These are phyloP conservation scores for Drosophila austrosaltans DNA, from an alignment of 2,888 invertebrate genomes.

Conservation along the genomic window DNA sequence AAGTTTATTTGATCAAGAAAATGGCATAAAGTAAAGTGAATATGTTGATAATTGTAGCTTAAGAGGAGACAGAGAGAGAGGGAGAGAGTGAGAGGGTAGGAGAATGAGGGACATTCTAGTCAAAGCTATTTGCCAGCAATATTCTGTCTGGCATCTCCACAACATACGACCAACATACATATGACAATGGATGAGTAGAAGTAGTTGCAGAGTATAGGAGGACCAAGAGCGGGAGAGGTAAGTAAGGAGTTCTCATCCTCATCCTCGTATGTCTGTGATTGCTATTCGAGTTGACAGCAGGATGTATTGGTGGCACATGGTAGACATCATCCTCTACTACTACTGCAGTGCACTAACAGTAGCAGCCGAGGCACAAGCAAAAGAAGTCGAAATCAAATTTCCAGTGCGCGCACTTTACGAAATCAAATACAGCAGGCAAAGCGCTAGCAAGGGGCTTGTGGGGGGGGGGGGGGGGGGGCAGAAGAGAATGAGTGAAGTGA, in stretches of 20 bases:
- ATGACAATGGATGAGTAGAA: conserved; percentile 41
- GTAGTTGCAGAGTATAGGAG: neutral
- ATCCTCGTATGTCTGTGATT: conserved; percentile 66
- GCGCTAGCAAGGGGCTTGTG: conserved; percentile 12
- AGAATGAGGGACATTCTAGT: neutral
- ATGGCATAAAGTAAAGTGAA: conserved; percentile 19
- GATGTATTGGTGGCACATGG: conserved; percentile 54
- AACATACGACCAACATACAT: conserved; percentile 25
- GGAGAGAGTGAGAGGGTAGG: neutral
- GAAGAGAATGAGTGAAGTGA: neutral
- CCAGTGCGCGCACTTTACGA: conserved; percentile 75
- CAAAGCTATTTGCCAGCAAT: conserved; percentile 43
- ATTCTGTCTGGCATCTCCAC: conserved; percentile 44
- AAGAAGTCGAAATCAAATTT: conserved; percentile 66
- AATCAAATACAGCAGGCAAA: conserved; percentile 68
- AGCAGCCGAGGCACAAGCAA: conserved; percentile 27
- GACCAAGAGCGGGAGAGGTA: conserved; percentile 16
- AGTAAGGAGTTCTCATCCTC: neutral
- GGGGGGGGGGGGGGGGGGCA: neutral
- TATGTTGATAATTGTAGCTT: conserved; percentile 42
- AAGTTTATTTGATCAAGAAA: conserved; percentile 11
- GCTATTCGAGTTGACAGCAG: conserved; percentile 66
- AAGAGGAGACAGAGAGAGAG: conserved; percentile 6
- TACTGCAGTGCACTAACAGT: conserved; percentile 13
- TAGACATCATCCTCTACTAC: conserved; percentile 27